phyloP scores from a whole-genome alignment of 1,140 invertebrate species.

The Cotesia vestalis region DNA sequence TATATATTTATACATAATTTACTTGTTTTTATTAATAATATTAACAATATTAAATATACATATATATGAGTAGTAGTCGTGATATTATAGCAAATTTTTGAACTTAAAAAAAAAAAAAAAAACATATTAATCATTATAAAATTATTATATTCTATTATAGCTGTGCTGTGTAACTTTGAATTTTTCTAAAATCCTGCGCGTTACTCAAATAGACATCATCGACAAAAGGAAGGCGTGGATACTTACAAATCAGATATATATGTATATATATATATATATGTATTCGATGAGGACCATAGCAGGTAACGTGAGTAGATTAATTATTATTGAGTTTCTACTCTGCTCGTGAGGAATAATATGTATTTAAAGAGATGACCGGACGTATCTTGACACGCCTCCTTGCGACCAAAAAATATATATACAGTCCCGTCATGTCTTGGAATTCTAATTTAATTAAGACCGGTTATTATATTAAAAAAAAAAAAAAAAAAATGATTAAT shows the following conservation, averaged over 20 bases:
- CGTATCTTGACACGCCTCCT: constrained; percentile 7
- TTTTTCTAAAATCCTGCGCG: constrained; percentile 5
- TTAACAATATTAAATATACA: too few species aligned
- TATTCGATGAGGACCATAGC: neutral
- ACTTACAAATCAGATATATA: constrained; percentile 53
- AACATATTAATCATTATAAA: neutral
- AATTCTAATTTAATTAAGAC: constrained; percentile 63
- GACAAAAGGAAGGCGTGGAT: constrained; percentile 38
- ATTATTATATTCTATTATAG: neutral
- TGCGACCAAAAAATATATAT: constrained; percentile 7
- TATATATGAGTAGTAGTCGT: too few species aligned
- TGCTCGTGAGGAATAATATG: constrained; percentile 16
- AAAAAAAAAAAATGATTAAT: constrained; percentile 18
- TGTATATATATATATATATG: constrained; percentile 19
- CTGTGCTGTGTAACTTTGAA: neutral
- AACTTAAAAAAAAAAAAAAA: too few species aligned
- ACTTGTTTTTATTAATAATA: too few species aligned
- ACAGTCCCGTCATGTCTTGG: constrained; percentile 11
- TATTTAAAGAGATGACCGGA: constrained; percentile 27
- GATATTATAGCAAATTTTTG: too few species aligned
- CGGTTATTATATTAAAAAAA: constrained; percentile 2
- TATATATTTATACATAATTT: too few species aligned
- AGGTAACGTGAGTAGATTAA: constrained; percentile 39
- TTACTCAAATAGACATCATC: constrained; percentile 15
- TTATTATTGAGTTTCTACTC: constrained; percentile 37